Conservation (phyloP, 1,140 invertebrate species). For the Melanaphis sacchari region DNA sequence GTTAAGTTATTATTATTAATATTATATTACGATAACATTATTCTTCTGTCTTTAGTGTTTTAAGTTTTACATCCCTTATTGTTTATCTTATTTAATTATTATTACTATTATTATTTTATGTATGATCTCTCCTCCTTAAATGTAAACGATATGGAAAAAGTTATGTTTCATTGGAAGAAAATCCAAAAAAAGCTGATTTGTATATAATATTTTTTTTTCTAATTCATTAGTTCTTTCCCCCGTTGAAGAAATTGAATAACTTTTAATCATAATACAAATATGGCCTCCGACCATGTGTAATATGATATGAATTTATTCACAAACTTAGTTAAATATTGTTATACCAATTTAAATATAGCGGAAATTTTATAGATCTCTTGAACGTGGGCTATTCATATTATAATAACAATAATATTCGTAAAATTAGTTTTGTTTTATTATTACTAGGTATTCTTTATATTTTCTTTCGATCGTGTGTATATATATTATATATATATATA, state of each 20-base stretch:
- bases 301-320: not conserved
- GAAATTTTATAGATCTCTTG: conserved; percentile 48
- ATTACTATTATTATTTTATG: conserved; percentile 37
- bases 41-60: conserved; percentile 14
- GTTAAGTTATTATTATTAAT: not conserved
- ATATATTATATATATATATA: too few species aligned
- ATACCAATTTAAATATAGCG: conserved; percentile 28
- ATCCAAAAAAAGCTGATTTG: not conserved
- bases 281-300: not conserved
- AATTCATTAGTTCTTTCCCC: not conserved
- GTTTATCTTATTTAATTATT: conserved; percentile 38
- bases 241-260: not conserved
- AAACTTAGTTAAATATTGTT: conserved; percentile 20
- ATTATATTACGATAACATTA: not conserved
- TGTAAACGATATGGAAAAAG: not conserved
- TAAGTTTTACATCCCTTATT: conserved; percentile 30
- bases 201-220: not conserved
- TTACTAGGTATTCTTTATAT: not conserved
- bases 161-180: conserved; percentile 18
- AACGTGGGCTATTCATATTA: conserved; percentile 43
- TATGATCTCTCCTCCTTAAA: conserved; percentile 39
- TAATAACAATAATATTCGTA: not conserved
- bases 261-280: not conserved
- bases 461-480: not conserved
- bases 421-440: conserved; percentile 34